Conservation (phyloP, 2,888 invertebrate genomes). For the Nymphalis polychloros region DNA sequence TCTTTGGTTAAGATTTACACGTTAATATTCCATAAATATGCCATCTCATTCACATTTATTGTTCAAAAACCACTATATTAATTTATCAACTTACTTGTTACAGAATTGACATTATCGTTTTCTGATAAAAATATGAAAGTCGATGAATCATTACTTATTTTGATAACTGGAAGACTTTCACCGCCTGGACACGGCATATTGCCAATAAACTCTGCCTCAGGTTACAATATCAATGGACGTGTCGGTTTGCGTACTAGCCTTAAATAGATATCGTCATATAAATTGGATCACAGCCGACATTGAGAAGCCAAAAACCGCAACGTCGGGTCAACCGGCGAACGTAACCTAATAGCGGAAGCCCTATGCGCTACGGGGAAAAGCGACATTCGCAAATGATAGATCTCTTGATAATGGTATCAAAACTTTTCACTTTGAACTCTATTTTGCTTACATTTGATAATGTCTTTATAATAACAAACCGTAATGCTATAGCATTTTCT, state of each 20-base stretch:
- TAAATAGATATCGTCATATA: slow-evolving; percentile 36
- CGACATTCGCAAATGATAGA: slow-evolving; percentile 39
- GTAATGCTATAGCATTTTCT: too few relatives aligned
- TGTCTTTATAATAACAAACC: not conserved
- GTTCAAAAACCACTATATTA: not conserved
- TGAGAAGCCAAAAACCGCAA: slow-evolving; percentile 57
- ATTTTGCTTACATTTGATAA: not conserved
- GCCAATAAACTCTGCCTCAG: slow-evolving; percentile 20
- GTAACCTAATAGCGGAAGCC: slow-evolving; percentile 63
- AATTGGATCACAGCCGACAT: slow-evolving; percentile 52
- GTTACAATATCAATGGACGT: slow-evolving; percentile 26
- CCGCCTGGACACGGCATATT: slow-evolving; percentile 29
- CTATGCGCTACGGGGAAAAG: slow-evolving; percentile 51
- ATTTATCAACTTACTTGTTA: slow-evolving; percentile 27
- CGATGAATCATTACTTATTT: slow-evolving; percentile 33
- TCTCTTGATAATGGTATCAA: slow-evolving; percentile 3
- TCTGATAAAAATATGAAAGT: slow-evolving; percentile 30
- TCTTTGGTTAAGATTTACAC: too few relatives aligned
- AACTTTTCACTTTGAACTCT: slow-evolving; percentile 12
- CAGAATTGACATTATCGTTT: slow-evolving; percentile 18
- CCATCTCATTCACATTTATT: not conserved
- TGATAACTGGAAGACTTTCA: slow-evolving; percentile 30
- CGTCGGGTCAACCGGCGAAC: slow-evolving; percentile 50
- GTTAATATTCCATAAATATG: not conserved
- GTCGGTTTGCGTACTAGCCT: slow-evolving; percentile 22